phyloP scores from a whole-genome alignment of 2,113 vertebrate species.

The Alouatta palliata region DNA sequence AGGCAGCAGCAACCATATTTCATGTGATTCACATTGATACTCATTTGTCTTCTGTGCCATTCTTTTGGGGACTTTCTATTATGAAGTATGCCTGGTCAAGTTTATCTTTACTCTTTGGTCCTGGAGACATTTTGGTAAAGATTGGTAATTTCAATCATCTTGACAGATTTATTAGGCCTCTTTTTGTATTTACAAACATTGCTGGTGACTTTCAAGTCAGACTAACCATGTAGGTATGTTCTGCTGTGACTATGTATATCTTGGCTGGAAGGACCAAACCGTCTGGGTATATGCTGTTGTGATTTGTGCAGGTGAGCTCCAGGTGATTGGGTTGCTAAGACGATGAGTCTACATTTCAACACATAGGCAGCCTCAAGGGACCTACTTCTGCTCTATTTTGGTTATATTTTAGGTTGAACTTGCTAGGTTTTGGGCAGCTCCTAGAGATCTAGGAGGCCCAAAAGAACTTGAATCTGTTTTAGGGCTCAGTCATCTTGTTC shows the following conservation, averaged over 20 bases:
- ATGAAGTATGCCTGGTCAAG: not conserved
- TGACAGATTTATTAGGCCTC: not conserved
- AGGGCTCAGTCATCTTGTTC: not conserved
- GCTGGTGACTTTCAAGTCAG: not conserved
- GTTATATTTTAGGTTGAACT: not conserved
- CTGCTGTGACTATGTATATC: not conserved
- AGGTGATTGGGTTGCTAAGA: not conserved
- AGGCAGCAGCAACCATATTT: not conserved
- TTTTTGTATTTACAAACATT: not conserved
- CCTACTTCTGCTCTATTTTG: not conserved
- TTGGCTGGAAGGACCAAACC: not conserved
- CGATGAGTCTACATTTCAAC: not conserved
- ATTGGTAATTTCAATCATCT: not conserved
- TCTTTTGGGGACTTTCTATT: not conserved
- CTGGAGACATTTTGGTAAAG: not conserved
- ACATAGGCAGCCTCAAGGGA: not conserved
- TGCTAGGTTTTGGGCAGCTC: not conserved
- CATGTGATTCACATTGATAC: not conserved
- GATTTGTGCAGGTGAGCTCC: not conserved
- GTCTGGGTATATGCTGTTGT: not conserved
- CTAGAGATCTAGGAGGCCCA: not conserved
- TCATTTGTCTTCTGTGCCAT: not conserved
- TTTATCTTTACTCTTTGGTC: constrained; percentile 24
- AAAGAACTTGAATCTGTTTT: not conserved
- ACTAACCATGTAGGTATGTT: not conserved